Percentiles rank a stretch among this genome's conserved stretches.
phyloP scores from a whole-genome alignment of 2,888 invertebrate species.

The Dorcus hopei region DNA sequence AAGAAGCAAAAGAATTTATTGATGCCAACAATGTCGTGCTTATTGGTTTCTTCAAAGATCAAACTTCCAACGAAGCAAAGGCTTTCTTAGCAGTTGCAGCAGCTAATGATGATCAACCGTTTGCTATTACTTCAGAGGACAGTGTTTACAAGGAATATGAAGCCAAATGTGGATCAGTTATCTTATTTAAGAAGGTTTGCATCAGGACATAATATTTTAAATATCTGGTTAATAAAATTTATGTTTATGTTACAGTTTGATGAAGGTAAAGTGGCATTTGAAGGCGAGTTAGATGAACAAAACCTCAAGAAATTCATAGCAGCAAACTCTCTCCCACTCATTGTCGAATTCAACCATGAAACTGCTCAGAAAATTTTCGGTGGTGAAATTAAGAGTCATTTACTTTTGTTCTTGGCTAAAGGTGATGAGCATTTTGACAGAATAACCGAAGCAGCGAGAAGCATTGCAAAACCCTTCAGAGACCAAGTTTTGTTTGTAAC shows the following conservation, averaged over 20 bases:
- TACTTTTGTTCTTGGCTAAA: slow-evolving; percentile 93
- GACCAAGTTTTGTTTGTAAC: slow-evolving; percentile 92
- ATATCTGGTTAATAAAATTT: neutral
- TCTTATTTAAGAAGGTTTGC: slow-evolving; percentile 88
- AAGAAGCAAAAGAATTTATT: slow-evolving; percentile 79
- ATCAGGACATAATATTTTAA: neutral
- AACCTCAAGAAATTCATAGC: slow-evolving; percentile 78
- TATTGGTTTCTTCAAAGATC: slow-evolving; percentile 88
- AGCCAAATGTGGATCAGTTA: slow-evolving; percentile 72
- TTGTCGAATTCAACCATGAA: slow-evolving; percentile 96
- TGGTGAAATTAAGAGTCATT: slow-evolving; percentile 95
- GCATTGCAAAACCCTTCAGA: slow-evolving; percentile 85
- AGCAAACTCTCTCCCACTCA: slow-evolving; percentile 80
- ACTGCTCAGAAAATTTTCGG: slow-evolving; percentile 98
- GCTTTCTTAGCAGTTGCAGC: slow-evolving; percentile 78
- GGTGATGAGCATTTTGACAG: slow-evolving; percentile 81
- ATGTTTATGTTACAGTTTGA: slow-evolving; percentile 65
- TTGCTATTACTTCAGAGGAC: slow-evolving; percentile 79
- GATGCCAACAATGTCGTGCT: slow-evolving; percentile 78
- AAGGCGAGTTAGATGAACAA: slow-evolving; percentile 65
- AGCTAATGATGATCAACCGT: slow-evolving; percentile 81
- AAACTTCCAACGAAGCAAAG: slow-evolving; percentile 75
- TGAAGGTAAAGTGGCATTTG: slow-evolving; percentile 73
- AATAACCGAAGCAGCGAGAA: slow-evolving; percentile 71
- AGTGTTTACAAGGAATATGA: slow-evolving; percentile 78